Base-by-base conservation (phyloP, 2,113 vertebrate genomes). In the Hippocampus guttulatus region DNA sequence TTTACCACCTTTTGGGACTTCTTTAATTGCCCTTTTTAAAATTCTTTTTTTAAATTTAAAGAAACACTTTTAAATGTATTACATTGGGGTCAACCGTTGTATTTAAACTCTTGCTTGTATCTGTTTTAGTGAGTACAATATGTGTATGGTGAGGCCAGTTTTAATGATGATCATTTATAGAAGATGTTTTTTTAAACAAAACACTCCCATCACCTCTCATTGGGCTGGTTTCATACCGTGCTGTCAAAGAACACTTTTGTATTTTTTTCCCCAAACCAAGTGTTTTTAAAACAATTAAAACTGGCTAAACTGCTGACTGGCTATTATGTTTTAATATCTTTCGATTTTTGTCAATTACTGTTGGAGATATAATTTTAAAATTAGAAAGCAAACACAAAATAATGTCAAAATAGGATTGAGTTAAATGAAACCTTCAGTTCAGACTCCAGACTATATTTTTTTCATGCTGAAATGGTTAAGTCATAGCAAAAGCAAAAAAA, bases 241-340 rank as follows among this genome's bases (percentile, higher is more conserved):
- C 92, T 87, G 84, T 93, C 92, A 91, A 88, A 64, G 90, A 88
- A 92, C 83, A 94, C 92, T 98, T 98, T 98, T 98, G 94, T 98
- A 97, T 95, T 93, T 95, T 95, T 94, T 96, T 92, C 94, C 14
- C 6, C 21, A 96, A 95, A 94, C 91, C 90, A 91, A 92, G 91
- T 92, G 94, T 96, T 97, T 97, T 95, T 95, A 95, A 96, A 95
- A 95, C 92, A 94, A 98, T 90, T 92, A 93, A 91, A 98, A 88
- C 89, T 92, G 81, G 89, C 90, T 93, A 92, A 94, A 94, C 40
- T 79, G 70, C 77, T 78, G 0, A 63, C 65, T 71, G 75, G 4
- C 68, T 61, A 68, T 57, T 79, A 70, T 79, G 27, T 73, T 73
- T 78, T 70, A 38, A 80, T 75, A 2, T 43, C 14, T 2, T 33